Evolutionary conservation across 2,888 invertebrate species (phyloP).

Genomic region (Creontiades dilutus): DNA sequence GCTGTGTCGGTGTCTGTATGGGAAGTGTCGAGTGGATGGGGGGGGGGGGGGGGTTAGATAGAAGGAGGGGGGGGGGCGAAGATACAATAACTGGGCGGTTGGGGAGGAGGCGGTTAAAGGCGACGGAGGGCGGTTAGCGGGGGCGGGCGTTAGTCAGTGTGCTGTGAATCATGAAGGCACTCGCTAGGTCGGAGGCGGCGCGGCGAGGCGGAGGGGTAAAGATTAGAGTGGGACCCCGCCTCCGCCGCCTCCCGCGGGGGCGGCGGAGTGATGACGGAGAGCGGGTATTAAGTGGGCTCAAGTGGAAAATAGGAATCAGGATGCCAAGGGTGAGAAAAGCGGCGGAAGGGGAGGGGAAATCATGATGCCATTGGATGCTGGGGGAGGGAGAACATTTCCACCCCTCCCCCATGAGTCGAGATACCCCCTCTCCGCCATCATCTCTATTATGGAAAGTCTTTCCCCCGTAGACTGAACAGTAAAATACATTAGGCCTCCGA

Average conservation of each 20-base stretch:
- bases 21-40: background rate
- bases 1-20: slow-evolving; percentile 27
- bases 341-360: slow-evolving; percentile 37
- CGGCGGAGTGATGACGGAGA: slow-evolving; percentile 58
- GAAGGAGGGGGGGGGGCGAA: slow-evolving; percentile 47
- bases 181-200: slow-evolving; percentile 36
- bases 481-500: slow-evolving; percentile 59
- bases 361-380: background rate
- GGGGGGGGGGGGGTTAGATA: slow-evolving; percentile 40
- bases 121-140: background rate
- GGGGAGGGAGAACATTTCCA: background rate
- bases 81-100: slow-evolving; percentile 60
- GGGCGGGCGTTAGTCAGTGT: slow-evolving; percentile 72
- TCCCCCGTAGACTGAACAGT: slow-evolving; percentile 8
- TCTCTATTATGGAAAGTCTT: slow-evolving; percentile 50
- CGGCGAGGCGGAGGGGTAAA: slow-evolving; percentile 32
- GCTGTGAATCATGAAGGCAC: slow-evolving; percentile 74
- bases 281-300: slow-evolving; percentile 74
- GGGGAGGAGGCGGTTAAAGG: slow-evolving; percentile 3
- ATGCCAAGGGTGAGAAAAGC: slow-evolving; percentile 58
- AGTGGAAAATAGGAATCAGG: slow-evolving; percentile 75
- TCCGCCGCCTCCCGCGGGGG: background rate
- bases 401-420: background rate
- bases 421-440: background rate
- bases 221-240: slow-evolving; percentile 47